Evolutionary conservation across 2,797 vertebrate species (phyloP).

Genomic region (Carduelis carduelis): DNA sequence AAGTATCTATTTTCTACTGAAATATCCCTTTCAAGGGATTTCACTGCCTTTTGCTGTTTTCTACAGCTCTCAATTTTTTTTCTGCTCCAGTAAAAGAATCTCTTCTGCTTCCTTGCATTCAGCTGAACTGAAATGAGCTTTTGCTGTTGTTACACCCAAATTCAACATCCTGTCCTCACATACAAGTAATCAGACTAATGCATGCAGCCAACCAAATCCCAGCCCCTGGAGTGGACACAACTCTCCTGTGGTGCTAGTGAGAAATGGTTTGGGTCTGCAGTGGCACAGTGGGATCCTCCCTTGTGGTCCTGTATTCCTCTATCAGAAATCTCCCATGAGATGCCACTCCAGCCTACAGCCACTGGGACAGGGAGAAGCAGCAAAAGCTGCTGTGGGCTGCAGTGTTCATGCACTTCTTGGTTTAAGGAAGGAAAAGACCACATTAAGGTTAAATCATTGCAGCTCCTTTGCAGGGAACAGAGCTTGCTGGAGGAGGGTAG

Average conservation of each 20-base stretch:
- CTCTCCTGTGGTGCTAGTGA: neutral
- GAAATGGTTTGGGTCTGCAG: fast-evolving
- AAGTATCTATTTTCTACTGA: neutral
- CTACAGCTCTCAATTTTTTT: neutral
- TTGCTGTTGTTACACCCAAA: neutral
- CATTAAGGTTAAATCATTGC: fast-evolving
- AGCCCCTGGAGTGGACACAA: neutral
- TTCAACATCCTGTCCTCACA: neutral
- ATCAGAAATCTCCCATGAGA: neutral
- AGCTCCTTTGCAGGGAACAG: neutral
- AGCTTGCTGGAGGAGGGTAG: neutral
- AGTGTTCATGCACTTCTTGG: neutral
- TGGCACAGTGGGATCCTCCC: neutral
- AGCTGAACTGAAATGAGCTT: neutral
- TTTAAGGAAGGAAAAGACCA: neutral
- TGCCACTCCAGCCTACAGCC: neutral
- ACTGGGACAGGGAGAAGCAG: neutral
- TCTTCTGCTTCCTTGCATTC: neutral
- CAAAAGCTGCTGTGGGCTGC: neutral
- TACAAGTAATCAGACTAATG: neutral
- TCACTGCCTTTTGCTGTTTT: neutral
- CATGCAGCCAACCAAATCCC: neutral
- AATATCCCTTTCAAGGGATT: neutral
- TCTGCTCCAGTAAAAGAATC: neutral
- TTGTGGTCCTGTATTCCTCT: neutral